Evolutionary conservation across 1,140 invertebrate genomes (phyloP).

Genomic region (Atta cephalotes): DNA sequence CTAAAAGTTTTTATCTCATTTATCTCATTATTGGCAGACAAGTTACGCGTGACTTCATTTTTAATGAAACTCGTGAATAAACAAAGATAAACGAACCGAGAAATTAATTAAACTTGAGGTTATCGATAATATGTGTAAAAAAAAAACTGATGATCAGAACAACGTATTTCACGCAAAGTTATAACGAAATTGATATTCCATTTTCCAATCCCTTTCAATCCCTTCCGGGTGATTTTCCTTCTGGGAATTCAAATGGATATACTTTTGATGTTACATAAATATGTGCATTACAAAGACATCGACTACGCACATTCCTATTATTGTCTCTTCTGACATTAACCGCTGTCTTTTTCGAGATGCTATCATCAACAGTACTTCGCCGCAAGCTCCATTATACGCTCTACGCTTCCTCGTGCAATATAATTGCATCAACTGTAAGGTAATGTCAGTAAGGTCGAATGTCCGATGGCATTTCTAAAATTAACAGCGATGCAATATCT

Average conservation of each 20-base stretch:
- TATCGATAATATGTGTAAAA: background rate
- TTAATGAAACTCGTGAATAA: background rate
- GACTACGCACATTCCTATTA: constrained; percentile 57
- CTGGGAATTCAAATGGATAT: background rate
- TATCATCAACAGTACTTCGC: constrained; percentile 58
- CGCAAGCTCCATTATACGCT: background rate
- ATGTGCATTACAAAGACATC: constrained; percentile 40
- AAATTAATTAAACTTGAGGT: constrained; percentile 6
- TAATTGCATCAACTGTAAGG: constrained; percentile 34
- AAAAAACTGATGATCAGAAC: background rate
- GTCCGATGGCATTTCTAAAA: constrained; percentile 6
- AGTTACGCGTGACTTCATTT: background rate
- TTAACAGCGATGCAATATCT: background rate
- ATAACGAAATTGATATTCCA: background rate
- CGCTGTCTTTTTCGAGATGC: constrained; percentile 61
- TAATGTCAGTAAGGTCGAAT: constrained; percentile 27
- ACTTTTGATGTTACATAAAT: constrained; percentile 29
- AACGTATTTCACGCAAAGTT: background rate
- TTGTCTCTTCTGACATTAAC: constrained; percentile 67
- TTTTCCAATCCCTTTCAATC: background rate
- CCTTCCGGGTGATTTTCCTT: background rate
- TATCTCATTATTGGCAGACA: background rate
- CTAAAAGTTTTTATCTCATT: background rate
- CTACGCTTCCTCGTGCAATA: background rate
- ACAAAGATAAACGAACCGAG: background rate